Base-by-base conservation (phyloP, 1,140 invertebrate genomes). In the Trichomalopsis sarcophagae region DNA sequence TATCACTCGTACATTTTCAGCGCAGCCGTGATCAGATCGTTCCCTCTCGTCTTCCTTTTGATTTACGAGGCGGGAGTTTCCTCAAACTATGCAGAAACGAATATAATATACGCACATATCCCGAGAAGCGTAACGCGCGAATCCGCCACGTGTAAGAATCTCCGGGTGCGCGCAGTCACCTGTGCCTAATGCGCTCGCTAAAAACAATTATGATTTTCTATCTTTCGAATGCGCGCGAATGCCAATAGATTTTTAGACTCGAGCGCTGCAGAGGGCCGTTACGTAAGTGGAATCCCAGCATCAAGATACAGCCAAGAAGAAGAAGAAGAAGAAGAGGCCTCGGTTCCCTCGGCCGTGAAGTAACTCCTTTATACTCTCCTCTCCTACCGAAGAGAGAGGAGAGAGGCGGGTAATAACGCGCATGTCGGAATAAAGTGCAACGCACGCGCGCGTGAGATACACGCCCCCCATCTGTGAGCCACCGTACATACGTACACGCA, bases 401-500 rank as follows among this genome's bases (percentile, higher is more conserved):
- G 81, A 81, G 73, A 83, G 74, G 81, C 81, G 81, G 81, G 74
- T 68, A 68, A 75, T 82, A 82, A 71, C 50, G 73, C 47, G 21
- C 68, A 74, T 74, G 69, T 55, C 69, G 55, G 66, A 68, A 76
- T 81, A 47, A 77, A 68, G 73, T 74, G 73, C 44, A 33, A 62
- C 71, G 68, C 33, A 33, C 30, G 44, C 50, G 81, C 30, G 30
- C 33, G 33, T 21, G 44, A 82, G 21, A 83, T 68, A 55, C 73
- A 83, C 81, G 81, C 81, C 81, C 74, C 33, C 73, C 81, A 68
- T 83, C 30, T 83, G 50, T 68, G 40, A 79, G 30, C 71, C 69
- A 75, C 17, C 68, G 23, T 50, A 71, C 5, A 73, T 30, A 66
- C 27, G 5, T n/a, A 33, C 23, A 33, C 2, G 10, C 66, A 36